Conservation (phyloP, 2,113 vertebrate genomes). For the Triplophysa rosa region DNA sequence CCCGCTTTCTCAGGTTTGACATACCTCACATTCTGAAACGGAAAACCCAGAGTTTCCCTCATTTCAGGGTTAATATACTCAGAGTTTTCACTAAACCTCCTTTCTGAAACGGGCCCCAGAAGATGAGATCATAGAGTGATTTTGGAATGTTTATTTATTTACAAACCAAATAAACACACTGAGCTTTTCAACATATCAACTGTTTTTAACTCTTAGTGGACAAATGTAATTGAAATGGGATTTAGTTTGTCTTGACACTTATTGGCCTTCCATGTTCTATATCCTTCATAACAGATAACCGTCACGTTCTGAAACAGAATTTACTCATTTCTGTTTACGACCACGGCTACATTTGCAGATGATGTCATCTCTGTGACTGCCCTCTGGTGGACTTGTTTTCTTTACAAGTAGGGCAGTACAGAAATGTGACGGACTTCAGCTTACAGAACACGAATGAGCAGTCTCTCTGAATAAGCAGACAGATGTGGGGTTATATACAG, state of each 20-base stretch:
- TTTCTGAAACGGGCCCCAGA: too few relatives aligned
- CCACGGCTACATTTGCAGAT: neutral
- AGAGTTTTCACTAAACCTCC: too few relatives aligned
- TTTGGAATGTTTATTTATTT: constrained; percentile 35
- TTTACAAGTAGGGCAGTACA: neutral
- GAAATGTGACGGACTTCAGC: neutral
- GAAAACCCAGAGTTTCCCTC: too few relatives aligned
- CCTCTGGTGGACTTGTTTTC: constrained; percentile 7
- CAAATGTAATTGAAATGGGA: neutral
- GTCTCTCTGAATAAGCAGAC: neutral
- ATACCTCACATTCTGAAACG: too few relatives aligned
- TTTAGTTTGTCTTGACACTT: neutral
- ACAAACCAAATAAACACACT: constrained; percentile 7
- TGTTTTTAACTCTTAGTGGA: neutral
- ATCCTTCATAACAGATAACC: neutral
- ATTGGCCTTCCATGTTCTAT: neutral
- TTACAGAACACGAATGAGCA: neutral
- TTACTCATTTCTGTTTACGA: too few relatives aligned
- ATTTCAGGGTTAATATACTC: too few relatives aligned
- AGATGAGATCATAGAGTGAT: neutral
- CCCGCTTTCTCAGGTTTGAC: too few relatives aligned
- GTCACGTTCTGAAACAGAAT: too few relatives aligned
- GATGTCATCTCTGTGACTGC: neutral
- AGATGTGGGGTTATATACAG: neutral
- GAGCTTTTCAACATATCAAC: neutral